Evolutionary conservation across 2,113 vertebrate species (phyloP), one percentile per base, ranked within the genome.

Genomic region (Myotis yumanensis): DNA sequence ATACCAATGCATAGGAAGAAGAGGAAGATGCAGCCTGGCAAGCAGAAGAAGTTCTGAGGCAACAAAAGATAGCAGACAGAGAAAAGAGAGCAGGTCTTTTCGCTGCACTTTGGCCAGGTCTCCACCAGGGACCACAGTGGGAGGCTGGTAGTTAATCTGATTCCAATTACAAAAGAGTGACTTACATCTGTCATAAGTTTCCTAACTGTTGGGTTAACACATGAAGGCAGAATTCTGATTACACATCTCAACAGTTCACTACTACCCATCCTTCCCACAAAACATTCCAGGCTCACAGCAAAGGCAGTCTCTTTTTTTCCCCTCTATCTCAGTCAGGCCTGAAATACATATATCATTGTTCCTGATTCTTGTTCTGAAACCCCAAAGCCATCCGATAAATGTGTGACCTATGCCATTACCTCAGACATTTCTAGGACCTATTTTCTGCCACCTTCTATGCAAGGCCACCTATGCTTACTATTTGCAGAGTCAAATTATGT

Each of bases 141-240:
- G n/a, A n/a, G n/a, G n/a, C n/a, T n/a, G n/a, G n/a, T n/a, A n/a
- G n/a, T n/a, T n/a, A n/a, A n/a, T n/a, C n/a, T n/a, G n/a, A n/a
- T n/a, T n/a, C n/a, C n/a, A n/a, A n/a, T n/a, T n/a, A n/a, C n/a
- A n/a, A n/a, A n/a, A n/a, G n/a, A n/a, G n/a, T n/a, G n/a, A n/a
- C n/a, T n/a, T 40, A 40, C 4, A 40, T 40, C 4, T 40, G 37
- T 32, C 22, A 10, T 23, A 62, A 57, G 2, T 90, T 90, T 77
- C 11, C 30, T 80, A 69, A 89, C 30, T 48, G 17, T 43, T 18
- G 11, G 14, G 1, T 48, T 90, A 64, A 94, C 71, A 72, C 32
- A 37, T n/a, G 72, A 54, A 59, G 48, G 2, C 14, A 88, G 52
- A 85, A 86, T 77, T 96, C 86, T 91, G 52, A 84, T 72, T 52